Evolutionary conservation across 2,888 invertebrate species (phyloP), one percentile per base, ranked within the genome.

Genomic region (Chymomyza procnemis): DNA sequence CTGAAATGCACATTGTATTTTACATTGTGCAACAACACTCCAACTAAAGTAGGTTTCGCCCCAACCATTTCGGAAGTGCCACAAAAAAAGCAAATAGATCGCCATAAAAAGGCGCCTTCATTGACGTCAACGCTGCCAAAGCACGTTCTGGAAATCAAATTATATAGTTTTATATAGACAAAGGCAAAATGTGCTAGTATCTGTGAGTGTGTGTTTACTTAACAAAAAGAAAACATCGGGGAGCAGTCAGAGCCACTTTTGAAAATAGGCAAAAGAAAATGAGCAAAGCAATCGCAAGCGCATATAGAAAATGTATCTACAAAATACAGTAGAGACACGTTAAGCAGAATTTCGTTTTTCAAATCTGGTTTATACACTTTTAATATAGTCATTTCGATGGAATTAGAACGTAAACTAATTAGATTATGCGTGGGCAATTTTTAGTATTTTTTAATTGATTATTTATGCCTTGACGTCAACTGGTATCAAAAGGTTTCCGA

Each of bases 131-230:
- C 75, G 76, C 73, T 83, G 83, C 71, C 72, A 67, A 52, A 74
- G 84, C 86, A 81, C 81, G 86, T 81, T 83, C 81, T 85, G 86
- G 81, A 85, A 83, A 85, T 80, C 76, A 85, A 83, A 85, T 79
- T 47, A 69, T 79, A 65, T 79, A 69, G 64, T 64, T 72, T 73
- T 41, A 41, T 69, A 61, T 48, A 69, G 60, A 69, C 61, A 61
- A 62, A 60, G 62, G 69, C 55, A 5, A 19, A 18, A 59, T 47
- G 26, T 19, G 47, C n/a, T 30, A 6, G 30, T 30, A 6, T 41
- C 5, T 12, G 12, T 2, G 34, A 8, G 34, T 41, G 34, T 41
- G 34, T 41, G 6, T 41, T 41, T 41, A 41, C 34, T 41, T 9
- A 48, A 61, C 69, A 73, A 61, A 74, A 77, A 71, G 69, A 75